Evolutionary conservation across 2,888 invertebrate species (phyloP).

Genomic region (Mayetiola destructor): DNA sequence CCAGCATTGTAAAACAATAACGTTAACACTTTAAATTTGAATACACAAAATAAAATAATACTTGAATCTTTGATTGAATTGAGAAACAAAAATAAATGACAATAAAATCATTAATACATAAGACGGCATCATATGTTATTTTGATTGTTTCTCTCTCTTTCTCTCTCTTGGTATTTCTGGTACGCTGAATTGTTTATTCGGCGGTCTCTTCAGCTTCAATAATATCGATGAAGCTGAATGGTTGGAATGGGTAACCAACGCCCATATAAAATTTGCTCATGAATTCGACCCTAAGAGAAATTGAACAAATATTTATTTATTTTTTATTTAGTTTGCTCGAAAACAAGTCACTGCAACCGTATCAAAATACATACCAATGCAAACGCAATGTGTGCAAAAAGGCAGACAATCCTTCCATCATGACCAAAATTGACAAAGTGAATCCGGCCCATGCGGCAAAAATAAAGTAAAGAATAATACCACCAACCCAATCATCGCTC

Average conservation of each 20-base stretch:
- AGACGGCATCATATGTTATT: too few species aligned
- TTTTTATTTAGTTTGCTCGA: not conserved
- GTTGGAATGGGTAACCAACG: slow-evolving; percentile 59
- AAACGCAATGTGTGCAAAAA: slow-evolving; percentile 96
- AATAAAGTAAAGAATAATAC: slow-evolving; percentile 59
- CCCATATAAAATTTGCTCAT: slow-evolving; percentile 80
- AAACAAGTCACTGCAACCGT: not conserved
- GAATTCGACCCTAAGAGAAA: slow-evolving; percentile 62
- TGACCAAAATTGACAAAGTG: slow-evolving; percentile 85
- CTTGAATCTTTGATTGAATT: too few species aligned
- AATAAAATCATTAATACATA: too few species aligned
- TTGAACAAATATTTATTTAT: not conserved
- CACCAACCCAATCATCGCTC: slow-evolving; percentile 47
- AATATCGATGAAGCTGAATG: slow-evolving; percentile 63
- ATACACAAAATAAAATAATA: too few species aligned
- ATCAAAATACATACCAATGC: slow-evolving; percentile 60
- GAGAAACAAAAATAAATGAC: too few species aligned
- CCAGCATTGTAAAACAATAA: too few species aligned
- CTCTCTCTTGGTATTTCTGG: not conserved
- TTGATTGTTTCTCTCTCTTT: too few species aligned
- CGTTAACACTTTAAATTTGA: too few species aligned
- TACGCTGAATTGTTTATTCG: not conserved
- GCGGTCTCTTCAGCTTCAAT: slow-evolving; percentile 39
- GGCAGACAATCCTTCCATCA: slow-evolving; percentile 98
- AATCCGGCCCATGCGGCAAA: slow-evolving; percentile 82